Conservation (phyloP, 2,888 invertebrate genomes). For the Sacculina carcini region DNA sequence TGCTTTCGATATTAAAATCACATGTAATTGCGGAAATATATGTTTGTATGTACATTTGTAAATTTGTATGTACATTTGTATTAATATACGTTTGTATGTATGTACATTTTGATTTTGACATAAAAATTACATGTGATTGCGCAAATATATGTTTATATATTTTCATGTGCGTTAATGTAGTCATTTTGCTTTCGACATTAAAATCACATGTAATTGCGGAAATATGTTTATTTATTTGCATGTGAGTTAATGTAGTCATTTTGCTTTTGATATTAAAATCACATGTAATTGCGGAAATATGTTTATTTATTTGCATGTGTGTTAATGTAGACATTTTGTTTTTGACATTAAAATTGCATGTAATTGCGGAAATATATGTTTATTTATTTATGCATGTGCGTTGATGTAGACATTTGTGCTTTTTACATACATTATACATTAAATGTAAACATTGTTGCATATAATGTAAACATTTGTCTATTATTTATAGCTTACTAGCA, state of each 20-base stretch:
- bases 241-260: neutral
- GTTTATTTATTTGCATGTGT: neutral
- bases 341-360: neutral
- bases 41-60: neutral
- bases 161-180: too few species aligned
- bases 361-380: too few species aligned
- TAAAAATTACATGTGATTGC: too few species aligned
- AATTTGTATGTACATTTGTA: constrained; percentile 1
- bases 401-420: neutral
- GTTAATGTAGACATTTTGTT: neutral
- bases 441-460: too few species aligned
- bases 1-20: neutral
- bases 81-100: constrained; percentile 2
- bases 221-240: neutral
- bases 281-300: neutral
- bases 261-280: neutral
- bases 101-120: neutral
- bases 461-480: too few species aligned
- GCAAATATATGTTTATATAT: too few species aligned
- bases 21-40: neutral
- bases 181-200: neutral
- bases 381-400: too few species aligned
- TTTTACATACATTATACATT: too few species aligned
- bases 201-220: neutral
- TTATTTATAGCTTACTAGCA: too few species aligned